A percentile compares a stretch with the other conserved stretches of the same genome.
phyloP scores from a whole-genome alignment of 2,113 vertebrate genomes.

The Garra rufa region DNA sequence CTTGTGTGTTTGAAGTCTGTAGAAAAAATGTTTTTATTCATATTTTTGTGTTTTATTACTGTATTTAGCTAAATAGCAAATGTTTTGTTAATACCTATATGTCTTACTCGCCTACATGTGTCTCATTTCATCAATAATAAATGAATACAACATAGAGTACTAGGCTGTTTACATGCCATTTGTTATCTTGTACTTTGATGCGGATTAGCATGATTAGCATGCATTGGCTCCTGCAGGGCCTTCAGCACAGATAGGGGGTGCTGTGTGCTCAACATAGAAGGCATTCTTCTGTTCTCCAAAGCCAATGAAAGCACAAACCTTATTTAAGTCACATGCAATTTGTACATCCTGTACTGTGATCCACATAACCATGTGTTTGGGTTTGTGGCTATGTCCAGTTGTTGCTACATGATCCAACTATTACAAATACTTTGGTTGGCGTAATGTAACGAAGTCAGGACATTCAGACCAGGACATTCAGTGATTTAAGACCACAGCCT shows the following conservation, averaged over 20 bases:
- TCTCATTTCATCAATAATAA: conserved; percentile 15
- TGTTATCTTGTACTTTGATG: not conserved
- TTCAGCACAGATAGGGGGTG: not conserved
- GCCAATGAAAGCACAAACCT: not conserved
- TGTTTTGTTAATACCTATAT: not conserved
- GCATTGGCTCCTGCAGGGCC: not conserved
- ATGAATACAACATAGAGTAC: not conserved
- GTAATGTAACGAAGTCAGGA: not conserved
- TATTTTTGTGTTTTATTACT: not conserved
- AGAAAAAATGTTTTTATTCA: not conserved
- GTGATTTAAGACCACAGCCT: not conserved
- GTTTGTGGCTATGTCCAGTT: not conserved
- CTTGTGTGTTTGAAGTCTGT: not conserved
- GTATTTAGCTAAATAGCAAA: not conserved
- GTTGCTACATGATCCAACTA: not conserved
- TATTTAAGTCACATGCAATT: not conserved
- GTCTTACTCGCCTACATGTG: not conserved
- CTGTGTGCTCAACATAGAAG: not conserved
- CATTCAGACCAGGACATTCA: not conserved
- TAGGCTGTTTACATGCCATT: not conserved
- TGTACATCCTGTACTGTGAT: not conserved
- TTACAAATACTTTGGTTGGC: not conserved
- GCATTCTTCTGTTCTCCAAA: not conserved
- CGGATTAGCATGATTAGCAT: conserved; percentile 15
- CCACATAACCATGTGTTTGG: not conserved